These are phyloP conservation scores for Cactoblastis cactorum DNA, from an alignment of 2,888 invertebrate species.

Conservation along the genomic window DNA sequence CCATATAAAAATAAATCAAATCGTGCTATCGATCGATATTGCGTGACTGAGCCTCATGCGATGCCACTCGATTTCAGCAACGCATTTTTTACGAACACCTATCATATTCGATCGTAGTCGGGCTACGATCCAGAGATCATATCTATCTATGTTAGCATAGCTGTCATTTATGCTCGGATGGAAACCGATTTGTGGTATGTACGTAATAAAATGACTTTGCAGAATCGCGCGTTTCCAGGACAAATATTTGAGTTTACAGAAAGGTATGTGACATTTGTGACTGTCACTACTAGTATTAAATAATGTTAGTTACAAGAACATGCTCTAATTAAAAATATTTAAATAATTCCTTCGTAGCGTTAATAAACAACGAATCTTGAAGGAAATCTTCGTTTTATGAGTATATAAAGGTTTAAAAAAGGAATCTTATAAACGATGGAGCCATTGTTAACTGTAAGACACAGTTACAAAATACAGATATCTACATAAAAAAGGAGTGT, in stretches of 20 bases:
- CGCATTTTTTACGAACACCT: slow-evolving; percentile 1
- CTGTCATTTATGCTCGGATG: background rate
- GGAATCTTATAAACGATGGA: no score
- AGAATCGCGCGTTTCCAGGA: background rate
- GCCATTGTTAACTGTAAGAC: no score
- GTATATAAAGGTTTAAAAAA: no score
- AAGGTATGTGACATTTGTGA: no score
- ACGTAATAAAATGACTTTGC: slow-evolving; percentile 5
- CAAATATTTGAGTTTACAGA: background rate
- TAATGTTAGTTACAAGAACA: no score
- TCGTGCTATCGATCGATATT: slow-evolving; percentile 1
- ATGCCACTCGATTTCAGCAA: slow-evolving; percentile 2
- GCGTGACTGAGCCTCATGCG: slow-evolving; percentile 1
- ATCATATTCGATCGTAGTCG: background rate
- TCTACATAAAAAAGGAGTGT: background rate
- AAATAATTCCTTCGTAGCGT: no score
- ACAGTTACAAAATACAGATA: background rate
- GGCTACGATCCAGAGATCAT: background rate
- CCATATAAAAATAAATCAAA: no score
- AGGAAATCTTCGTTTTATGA: no score
- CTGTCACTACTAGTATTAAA: no score
- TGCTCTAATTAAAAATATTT: no score
- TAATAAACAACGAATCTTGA: no score
- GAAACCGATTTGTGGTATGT: background rate
- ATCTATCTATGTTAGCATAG: background rate